phyloP scores from a whole-genome alignment of 2,888 invertebrate species.

The Patella caerulea region DNA sequence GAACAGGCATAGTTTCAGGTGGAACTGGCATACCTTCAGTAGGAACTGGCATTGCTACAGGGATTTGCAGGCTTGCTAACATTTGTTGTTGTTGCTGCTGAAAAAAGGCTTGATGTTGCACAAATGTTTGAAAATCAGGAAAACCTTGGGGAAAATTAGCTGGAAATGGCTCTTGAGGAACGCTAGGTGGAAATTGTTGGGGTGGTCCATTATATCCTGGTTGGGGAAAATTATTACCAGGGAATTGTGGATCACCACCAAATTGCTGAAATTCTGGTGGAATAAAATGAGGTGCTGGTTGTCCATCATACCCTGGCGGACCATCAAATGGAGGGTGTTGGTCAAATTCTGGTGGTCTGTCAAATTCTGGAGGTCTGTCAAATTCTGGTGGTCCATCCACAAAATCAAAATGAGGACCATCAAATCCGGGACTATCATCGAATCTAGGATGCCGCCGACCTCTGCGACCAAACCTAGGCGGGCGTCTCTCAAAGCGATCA shows the following conservation, averaged over 20 bases:
- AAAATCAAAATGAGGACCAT: not conserved
- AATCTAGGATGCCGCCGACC: not conserved
- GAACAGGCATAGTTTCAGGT: not conserved
- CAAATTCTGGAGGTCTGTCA: not conserved
- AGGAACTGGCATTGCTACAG: not conserved
- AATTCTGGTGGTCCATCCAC: not conserved
- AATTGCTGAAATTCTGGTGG: not conserved
- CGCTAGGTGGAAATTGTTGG: not conserved
- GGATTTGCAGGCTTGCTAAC: slow-evolving; percentile 10
- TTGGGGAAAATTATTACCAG: too few species aligned
- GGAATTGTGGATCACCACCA: not conserved
- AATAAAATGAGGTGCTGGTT: not conserved
- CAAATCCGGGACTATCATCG: not conserved
- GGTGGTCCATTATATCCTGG: not conserved
- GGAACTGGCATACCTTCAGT: not conserved
- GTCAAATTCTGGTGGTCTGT: not conserved
- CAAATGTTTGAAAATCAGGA: not conserved
- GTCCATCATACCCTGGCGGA: not conserved
- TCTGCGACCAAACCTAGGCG: too few species aligned
- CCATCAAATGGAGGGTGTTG: not conserved
- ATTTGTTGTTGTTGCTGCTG: not conserved
- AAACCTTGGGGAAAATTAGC: not conserved
- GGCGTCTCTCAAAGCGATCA: too few species aligned
- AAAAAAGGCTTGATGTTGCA: not conserved
- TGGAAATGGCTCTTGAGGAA: not conserved